Percentiles rank a stretch among this genome's conserved stretches.
phyloP scores from a whole-genome alignment of 2,113 vertebrate genomes.

The Polypterus senegalus region DNA sequence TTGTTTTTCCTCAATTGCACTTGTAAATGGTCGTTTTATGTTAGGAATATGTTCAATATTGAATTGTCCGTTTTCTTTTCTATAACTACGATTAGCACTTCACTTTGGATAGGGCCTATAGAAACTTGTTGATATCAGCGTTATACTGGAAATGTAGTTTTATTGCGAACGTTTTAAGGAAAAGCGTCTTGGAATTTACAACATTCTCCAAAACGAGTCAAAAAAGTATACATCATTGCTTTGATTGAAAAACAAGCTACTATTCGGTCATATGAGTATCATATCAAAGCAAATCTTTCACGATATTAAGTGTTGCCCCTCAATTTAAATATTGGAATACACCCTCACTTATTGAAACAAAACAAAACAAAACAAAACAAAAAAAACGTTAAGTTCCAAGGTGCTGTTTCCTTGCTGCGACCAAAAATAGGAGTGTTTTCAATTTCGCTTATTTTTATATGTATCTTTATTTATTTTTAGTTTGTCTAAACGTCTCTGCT shows the following conservation, averaged over 20 bases:
- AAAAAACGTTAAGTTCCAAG: constrained; percentile 37
- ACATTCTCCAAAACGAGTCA: background rate
- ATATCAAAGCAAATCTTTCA: too few relatives aligned
- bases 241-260: too few relatives aligned
- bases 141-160: constrained; percentile 36
- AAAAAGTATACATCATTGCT: too few relatives aligned
- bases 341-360: constrained; percentile 37
- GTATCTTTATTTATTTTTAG: constrained; percentile 46
- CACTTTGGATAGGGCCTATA: constrained; percentile 48
- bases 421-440: constrained; percentile 61
- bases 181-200: constrained; percentile 39
- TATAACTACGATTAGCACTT: constrained; percentile 75
- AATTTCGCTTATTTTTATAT: constrained; percentile 29
- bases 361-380: constrained; percentile 19
- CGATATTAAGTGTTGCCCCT: too few relatives aligned
- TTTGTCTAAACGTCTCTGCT: constrained; percentile 62
- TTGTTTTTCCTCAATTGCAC: constrained; percentile 61
- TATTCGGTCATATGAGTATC: too few relatives aligned
- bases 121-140: constrained; percentile 49
- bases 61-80: constrained; percentile 39
- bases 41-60: constrained; percentile 56
- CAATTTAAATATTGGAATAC: too few relatives aligned
- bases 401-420: constrained; percentile 72
- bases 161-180: constrained; percentile 51
- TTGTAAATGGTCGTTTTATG: constrained; percentile 47